phyloP scores from a whole-genome alignment of 2,113 vertebrate genomes.

The Chlorodrepanis virens region DNA sequence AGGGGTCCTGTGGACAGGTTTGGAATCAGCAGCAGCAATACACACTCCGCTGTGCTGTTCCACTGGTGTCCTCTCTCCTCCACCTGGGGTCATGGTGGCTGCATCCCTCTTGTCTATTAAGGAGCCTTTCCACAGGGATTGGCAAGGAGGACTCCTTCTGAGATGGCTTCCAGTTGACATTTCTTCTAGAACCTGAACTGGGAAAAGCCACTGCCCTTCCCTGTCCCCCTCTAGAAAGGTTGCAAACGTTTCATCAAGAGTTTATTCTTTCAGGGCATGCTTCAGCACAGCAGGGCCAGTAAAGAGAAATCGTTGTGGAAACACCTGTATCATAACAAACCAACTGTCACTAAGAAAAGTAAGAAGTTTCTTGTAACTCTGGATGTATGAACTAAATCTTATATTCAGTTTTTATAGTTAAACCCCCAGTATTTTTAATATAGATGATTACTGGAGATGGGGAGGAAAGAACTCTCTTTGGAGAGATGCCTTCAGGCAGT shows the following conservation, averaged over 20 bases:
- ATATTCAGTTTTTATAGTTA: not conserved
- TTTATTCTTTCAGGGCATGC: not conserved
- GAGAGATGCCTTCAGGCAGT: not conserved
- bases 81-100: not conserved
- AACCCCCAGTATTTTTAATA: not conserved
- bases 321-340: not conserved
- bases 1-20: not conserved
- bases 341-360: constrained; percentile 28
- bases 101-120: not conserved
- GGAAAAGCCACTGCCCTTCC: not conserved
- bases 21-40: not conserved
- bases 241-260: not conserved
- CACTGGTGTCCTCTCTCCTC: not conserved
- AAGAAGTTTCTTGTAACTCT: constrained; percentile 28
- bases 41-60: fast-evolving
- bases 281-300: not conserved
- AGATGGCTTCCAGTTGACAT: not conserved
- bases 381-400: not conserved
- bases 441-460: not conserved
- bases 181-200: not conserved
- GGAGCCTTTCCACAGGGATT: not conserved
- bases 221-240: not conserved
- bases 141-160: not conserved
- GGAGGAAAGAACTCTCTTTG: not conserved
- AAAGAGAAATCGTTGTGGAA: constrained; percentile 15